Percentiles rank a stretch among this genome's conserved stretches.
phyloP scores from a whole-genome alignment of 2,113 vertebrate genomes.

The Nannobrachium achirus region DNA sequence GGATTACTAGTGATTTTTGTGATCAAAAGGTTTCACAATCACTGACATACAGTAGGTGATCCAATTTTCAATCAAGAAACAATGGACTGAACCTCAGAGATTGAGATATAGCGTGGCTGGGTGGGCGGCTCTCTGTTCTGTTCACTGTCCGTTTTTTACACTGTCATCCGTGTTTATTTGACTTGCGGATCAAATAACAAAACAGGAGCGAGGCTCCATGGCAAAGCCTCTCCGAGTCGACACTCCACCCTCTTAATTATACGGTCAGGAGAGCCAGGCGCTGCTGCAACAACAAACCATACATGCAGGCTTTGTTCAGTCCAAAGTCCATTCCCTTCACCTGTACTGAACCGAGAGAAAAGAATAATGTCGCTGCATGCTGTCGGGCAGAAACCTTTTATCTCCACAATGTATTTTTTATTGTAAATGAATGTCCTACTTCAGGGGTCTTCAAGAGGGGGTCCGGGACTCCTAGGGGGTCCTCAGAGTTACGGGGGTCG shows the following conservation, averaged over 20 bases:
- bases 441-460: no score
- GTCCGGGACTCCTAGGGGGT: no score
- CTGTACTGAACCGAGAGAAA: background rate
- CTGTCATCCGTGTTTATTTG: constrained; percentile 35
- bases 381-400: no score
- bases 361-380: background rate
- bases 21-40: no score
- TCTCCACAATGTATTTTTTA: no score
- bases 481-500: no score
- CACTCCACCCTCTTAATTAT: constrained; percentile 40
- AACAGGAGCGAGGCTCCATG: constrained; percentile 31
- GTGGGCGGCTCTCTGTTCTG: background rate
- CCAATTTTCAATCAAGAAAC: constrained; percentile 5
- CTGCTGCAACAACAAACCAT: constrained; percentile 7
- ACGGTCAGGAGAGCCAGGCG: constrained; percentile 2
- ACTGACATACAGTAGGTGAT: no score
- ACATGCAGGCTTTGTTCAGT: no score
- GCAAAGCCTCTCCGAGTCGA: background rate
- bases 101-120: no score
- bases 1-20: no score
- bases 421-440: no score
- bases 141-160: background rate
- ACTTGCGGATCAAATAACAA: constrained; percentile 30
- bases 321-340: background rate
- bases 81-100: constrained; percentile 11